Base-by-base conservation (phyloP, 1,140 invertebrate species). In the Bombus picipes region DNA sequence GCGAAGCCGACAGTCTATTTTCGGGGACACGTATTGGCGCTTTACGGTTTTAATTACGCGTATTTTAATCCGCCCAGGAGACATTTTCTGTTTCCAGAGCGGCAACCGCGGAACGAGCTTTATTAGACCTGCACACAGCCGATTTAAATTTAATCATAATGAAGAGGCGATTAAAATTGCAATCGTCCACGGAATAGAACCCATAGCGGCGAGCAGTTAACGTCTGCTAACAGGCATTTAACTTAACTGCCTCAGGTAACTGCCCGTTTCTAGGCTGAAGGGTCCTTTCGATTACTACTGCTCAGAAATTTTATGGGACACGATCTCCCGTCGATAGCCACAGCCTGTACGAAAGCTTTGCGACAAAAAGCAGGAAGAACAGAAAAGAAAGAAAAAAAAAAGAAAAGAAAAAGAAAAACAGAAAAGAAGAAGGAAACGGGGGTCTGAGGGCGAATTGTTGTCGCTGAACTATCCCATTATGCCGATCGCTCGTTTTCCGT, bases 131-230 rank as follows among this genome's bases (percentile, higher is more conserved):
- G 89, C 87, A 89, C 86, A 85, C 87, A 86, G 88, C 89, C 93
- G 93, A 95, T 95, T 95, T 93, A 94, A 95, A 94, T 95, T 93
- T 94, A 94, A 94, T 94, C 91, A 91, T 93, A 95, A 95, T 95
- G 92, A 94, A 95, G 92, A 92, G 92, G 87, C 93, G 94, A 95
- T 95, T 95, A 95, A 95, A 95, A 95, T 93, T 94, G 93, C 94
- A 95, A 94, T 95, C 92, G 94, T 95, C 92, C 92, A 91, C 91
- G 91, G 92, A 94, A 93, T 93, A 93, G 92, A 92, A 92, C 88
- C 92, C 90, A 93, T 92, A 92, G 93, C 90, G 92, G 85, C 89
- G 87, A 86, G 89, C 91, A 93, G 93, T 95, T 95, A 95, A 94
- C 93, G 94, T 93, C 93, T 91, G 92, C 93, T 95, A 95, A 95